These are phyloP conservation scores for Carollia perspicillata DNA, from an alignment of 2,113 vertebrate species.

Conservation along the genomic window DNA sequence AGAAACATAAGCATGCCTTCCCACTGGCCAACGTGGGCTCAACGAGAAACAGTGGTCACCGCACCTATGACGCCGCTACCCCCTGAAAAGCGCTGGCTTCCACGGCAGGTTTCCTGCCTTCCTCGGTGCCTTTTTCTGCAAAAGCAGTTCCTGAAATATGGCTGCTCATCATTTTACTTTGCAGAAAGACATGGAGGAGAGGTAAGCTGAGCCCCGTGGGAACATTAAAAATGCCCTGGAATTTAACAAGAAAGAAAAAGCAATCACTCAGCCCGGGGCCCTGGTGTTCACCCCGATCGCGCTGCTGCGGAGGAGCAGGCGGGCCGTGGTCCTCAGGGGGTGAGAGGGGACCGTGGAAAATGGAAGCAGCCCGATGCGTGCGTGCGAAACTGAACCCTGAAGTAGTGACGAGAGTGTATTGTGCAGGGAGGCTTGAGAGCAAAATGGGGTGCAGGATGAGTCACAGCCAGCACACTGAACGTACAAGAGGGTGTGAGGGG, in stretches of 20 bases:
- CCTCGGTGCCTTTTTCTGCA: background rate
- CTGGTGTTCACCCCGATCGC: background rate
- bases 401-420: background rate
- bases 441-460: slow-evolving; percentile 18
- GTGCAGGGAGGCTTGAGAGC: slow-evolving; percentile 44
- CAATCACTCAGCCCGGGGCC: background rate
- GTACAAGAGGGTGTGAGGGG: background rate
- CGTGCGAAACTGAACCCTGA: background rate
- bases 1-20: background rate
- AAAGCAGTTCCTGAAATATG: slow-evolving; percentile 40
- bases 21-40: background rate
- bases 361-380: background rate
- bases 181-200: background rate
- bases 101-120: background rate
- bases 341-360: background rate
- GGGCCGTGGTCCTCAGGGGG: background rate
- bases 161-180: background rate
- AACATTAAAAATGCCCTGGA: background rate
- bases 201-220: background rate
- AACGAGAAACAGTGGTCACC: background rate
- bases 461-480: slow-evolving; percentile 29
- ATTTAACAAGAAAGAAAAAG: slow-evolving; percentile 31
- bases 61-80: fast-evolving
- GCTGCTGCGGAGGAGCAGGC: background rate
- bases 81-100: background rate